phyloP scores from a whole-genome alignment of 2,888 invertebrate species.

The Luffia ferchaultella region DNA sequence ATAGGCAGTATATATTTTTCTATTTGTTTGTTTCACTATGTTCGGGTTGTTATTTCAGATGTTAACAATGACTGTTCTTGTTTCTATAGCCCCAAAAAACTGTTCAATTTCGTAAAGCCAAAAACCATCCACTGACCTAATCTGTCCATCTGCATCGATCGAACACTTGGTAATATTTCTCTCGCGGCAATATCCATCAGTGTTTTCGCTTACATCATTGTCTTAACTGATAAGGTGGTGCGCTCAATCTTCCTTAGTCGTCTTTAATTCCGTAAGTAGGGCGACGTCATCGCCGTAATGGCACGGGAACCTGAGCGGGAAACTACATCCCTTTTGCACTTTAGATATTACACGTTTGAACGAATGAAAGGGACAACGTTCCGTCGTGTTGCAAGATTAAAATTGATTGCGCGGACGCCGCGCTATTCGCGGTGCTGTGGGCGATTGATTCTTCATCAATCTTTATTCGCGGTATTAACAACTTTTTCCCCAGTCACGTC shows the following conservation, averaged over 20 bases:
- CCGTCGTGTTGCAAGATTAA: conserved; percentile 53
- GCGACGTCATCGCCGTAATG: conserved; percentile 47
- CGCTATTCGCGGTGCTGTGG: conserved; percentile 37
- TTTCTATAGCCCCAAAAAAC: too few species aligned
- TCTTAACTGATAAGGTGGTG: conserved; percentile 48
- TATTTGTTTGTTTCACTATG: too few species aligned
- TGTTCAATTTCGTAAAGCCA: too few species aligned
- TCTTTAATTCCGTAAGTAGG: conserved; percentile 61
- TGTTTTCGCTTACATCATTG: conserved; percentile 58
- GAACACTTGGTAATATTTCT: neutral
- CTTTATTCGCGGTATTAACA: conserved; percentile 53
- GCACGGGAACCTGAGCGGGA: conserved; percentile 8
- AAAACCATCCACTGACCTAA: too few species aligned
- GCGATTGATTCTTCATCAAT: conserved; percentile 64
- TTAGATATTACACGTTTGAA: conserved; percentile 10
- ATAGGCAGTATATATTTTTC: too few species aligned
- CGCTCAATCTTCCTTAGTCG: conserved; percentile 57
- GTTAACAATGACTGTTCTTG: too few species aligned
- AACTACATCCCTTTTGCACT: conserved; percentile 17
- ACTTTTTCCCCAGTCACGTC: conserved; percentile 20
- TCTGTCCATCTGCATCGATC: neutral
- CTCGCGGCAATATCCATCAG: conserved; percentile 35
- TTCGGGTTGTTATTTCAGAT: too few species aligned
- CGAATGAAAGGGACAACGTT: conserved; percentile 27
- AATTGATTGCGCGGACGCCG: conserved; percentile 58